Evolutionary conservation across 2,888 invertebrate species (phyloP).

Genomic region (Trilocha varians): DNA sequence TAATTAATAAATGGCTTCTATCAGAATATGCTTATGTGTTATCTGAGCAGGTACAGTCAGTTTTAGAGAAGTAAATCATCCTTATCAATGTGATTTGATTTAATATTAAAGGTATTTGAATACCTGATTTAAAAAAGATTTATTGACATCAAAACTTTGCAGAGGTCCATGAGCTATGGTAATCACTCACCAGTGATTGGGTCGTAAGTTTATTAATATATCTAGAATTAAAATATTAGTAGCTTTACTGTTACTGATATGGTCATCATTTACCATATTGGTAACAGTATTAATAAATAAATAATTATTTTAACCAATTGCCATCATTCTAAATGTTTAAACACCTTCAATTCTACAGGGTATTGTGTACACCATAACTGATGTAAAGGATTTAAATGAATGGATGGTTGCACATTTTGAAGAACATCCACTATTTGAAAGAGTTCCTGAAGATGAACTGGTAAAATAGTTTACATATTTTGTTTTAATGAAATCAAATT

Average conservation of each 20-base stretch:
- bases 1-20: slow-evolving; percentile 92
- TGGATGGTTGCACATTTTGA: slow-evolving; percentile 97
- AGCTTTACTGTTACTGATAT: too few relatives aligned
- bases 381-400: slow-evolving; percentile 95
- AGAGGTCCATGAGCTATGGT: too few relatives aligned
- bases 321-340: slow-evolving; percentile 1
- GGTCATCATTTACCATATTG: too few relatives aligned
- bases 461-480: slow-evolving; percentile 62
- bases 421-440: slow-evolving; percentile 91
- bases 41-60: slow-evolving; percentile 80
- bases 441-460: slow-evolving; percentile 81
- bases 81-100: slow-evolving; percentile 11
- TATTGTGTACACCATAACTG: slow-evolving; percentile 95
- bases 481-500: neutral
- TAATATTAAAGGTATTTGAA: neutral
- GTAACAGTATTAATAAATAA: too few relatives aligned
- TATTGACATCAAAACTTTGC: too few relatives aligned
- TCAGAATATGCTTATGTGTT: slow-evolving; percentile 98
- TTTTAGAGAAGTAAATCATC: slow-evolving; percentile 11
- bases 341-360: slow-evolving; percentile 71
- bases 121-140: too few relatives aligned
- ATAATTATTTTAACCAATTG: neutral
- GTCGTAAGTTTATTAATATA: too few relatives aligned
- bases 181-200: too few relatives aligned
- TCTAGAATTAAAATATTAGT: too few relatives aligned